A percentile compares a stretch with the other conserved stretches of the same genome.
phyloP scores from a whole-genome alignment of 2,888 invertebrate genomes.

The Protodeltote pygarga region DNA sequence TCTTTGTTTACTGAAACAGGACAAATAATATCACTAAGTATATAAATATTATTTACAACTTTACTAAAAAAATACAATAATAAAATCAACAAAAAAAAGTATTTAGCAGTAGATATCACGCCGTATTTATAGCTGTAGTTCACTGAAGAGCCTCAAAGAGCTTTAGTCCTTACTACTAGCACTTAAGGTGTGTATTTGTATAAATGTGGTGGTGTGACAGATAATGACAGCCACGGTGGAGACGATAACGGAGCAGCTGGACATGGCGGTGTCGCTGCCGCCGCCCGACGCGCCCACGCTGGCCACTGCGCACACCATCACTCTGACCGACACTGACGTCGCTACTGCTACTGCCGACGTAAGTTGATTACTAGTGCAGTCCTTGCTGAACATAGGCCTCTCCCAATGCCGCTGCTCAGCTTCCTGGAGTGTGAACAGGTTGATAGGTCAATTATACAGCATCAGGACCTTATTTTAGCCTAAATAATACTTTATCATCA shows the following conservation, averaged over 20 bases:
- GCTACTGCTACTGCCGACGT: slow-evolving; percentile 88
- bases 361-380: slow-evolving; percentile 54
- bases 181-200: slow-evolving; percentile 17
- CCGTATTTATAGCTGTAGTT: slow-evolving; percentile 35
- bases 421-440: too few species aligned
- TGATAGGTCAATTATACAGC: too few species aligned
- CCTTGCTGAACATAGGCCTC: neutral
- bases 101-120: slow-evolving; percentile 39
- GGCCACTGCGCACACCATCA: slow-evolving; percentile 94
- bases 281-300: slow-evolving; percentile 88
- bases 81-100: slow-evolving; percentile 9
- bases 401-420: too few species aligned
- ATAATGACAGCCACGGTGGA: slow-evolving; percentile 98
- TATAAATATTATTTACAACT: neutral
- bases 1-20: too few species aligned
- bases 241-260: slow-evolving; percentile 96
- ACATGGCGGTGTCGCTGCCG: slow-evolving; percentile 95
- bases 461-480: too few species aligned
- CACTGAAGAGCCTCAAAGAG: slow-evolving; percentile 11
- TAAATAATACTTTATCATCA: too few species aligned
- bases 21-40: too few species aligned
- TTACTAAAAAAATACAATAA: neutral
- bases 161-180: slow-evolving; percentile 8
- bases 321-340: slow-evolving; percentile 95
- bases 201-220: slow-evolving; percentile 77